phyloP scores from a whole-genome alignment of 2,113 vertebrate genomes.

The Erythrolamprus reginae region DNA sequence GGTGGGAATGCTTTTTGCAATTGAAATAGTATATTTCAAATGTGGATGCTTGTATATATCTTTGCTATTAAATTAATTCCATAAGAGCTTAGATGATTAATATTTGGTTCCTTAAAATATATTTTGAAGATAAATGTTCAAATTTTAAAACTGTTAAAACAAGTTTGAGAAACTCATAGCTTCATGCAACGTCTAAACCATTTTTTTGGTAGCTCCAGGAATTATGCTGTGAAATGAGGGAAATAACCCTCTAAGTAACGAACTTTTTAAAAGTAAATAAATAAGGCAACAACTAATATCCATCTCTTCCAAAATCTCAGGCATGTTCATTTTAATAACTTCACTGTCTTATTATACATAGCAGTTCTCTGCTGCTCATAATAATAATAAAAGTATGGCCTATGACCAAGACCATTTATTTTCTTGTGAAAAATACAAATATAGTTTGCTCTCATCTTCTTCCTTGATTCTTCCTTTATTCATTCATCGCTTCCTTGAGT shows the following conservation, averaged over 20 bases:
- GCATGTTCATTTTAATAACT: not conserved
- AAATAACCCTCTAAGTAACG: not conserved
- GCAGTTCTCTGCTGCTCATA: not conserved
- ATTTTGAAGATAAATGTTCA: not conserved
- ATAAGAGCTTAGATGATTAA: not conserved
- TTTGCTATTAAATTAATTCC: not conserved
- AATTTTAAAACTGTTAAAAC: not conserved
- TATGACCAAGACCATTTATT: not conserved
- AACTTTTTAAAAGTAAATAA: not conserved
- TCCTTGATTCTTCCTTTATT: not conserved
- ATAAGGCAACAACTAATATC: not conserved
- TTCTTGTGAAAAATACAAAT: not conserved
- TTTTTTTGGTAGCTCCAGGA: not conserved
- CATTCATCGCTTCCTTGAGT: not conserved
- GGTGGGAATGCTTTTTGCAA: not conserved
- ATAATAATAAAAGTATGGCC: not conserved
- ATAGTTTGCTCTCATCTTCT: not conserved
- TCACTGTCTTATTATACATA: not conserved
- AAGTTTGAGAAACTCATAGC: not conserved
- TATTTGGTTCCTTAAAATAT: not conserved
- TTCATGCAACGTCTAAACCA: not conserved
- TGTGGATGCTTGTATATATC: not conserved
- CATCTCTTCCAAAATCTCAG: not conserved
- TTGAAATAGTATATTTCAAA: not conserved
- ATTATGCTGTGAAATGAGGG: not conserved